A percentile compares a stretch with the other conserved stretches of the same genome.
These are phyloP conservation scores for Temnothorax curvispinosus DNA, from an alignment of 1,140 invertebrate genomes.

Conservation along the genomic window DNA sequence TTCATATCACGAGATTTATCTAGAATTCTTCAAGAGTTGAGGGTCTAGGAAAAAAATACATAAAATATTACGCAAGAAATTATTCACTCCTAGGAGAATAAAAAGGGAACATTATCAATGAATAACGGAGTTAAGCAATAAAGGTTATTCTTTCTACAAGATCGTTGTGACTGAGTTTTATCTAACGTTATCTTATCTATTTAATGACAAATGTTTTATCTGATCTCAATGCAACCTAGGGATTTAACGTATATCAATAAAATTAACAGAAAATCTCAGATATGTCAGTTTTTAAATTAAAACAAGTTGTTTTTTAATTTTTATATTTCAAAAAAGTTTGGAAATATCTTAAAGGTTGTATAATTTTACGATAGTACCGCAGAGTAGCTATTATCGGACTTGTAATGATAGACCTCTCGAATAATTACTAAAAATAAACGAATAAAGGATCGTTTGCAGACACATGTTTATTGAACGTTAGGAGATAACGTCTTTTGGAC, in stretches of 20 bases:
- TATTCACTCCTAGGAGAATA: not conserved
- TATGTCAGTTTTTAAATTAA: not conserved
- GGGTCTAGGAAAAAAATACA: not conserved
- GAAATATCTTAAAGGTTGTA: not conserved
- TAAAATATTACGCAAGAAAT: constrained; percentile 2
- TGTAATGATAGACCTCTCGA: not conserved
- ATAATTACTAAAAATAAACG: constrained; percentile 19
- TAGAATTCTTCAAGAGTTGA: not conserved
- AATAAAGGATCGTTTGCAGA: not conserved
- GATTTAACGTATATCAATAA: not conserved
- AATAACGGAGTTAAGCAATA: not conserved
- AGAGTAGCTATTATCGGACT: not conserved
- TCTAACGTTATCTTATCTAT: constrained; percentile 33
- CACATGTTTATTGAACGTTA: constrained; percentile 4
- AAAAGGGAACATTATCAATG: not conserved
- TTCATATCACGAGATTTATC: not conserved
- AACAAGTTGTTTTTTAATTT: not conserved
- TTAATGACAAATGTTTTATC: constrained; percentile 28
- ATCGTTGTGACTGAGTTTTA: constrained; percentile 5
- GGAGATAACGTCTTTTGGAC: not conserved
- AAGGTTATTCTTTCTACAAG: not conserved
- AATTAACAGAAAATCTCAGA: not conserved
- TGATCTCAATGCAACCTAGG: not conserved
- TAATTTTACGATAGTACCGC: not conserved
- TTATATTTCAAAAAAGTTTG: not conserved